Evolutionary conservation across 2,888 invertebrate genomes (phyloP), one percentile per base, ranked within the genome.

Genomic region (Catocala sponsa): DNA sequence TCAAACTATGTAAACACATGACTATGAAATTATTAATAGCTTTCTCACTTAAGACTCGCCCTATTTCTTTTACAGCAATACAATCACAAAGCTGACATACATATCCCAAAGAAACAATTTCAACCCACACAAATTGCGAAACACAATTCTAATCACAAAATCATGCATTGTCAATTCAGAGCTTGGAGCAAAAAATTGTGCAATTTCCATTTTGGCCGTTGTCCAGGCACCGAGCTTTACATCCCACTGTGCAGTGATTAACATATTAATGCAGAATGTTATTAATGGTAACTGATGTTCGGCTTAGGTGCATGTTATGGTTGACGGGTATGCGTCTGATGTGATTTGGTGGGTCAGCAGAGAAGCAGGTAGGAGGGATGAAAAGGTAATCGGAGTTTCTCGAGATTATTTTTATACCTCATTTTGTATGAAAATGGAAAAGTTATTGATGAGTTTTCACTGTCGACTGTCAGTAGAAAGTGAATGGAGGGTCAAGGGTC

Each of bases 251-350:
- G 79, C 70, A 32, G 56, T 72, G 58, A 83, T 86, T 85, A 82
- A 74, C 86, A 85, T 85, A 85, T 80, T 82, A 82, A 85, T 85
- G 72, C 53, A 62, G 60, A 74, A 70, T 72, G 79, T 73, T 78
- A 82, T 82, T 82, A 83, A 72, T 49, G 55, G 70, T 77, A 70
- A 76, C 74, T 65, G 78, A 81, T 81, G 77, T 67, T 47, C 38
- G 38, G 60, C 67, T 76, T 71, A 63, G 66, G 59, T 54, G 47
- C 63, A 58, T 58, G 38, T 6, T 33, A 43, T 11, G 6, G 46
- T 43, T 65, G 67, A 49, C 55, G 55, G 25, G 59, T 51, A 55
- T 32, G 9, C 35, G 25, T 55, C 38, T 54, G 44, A 58, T 46
- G 51, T 9, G 35, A 60, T 57, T 51, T 59, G 50, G 4, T 15